A percentile compares a stretch with the other conserved stretches of the same genome.
These are phyloP conservation scores for Macrotus californicus DNA, from an alignment of 2,113 vertebrate species.

Conservation along the genomic window DNA sequence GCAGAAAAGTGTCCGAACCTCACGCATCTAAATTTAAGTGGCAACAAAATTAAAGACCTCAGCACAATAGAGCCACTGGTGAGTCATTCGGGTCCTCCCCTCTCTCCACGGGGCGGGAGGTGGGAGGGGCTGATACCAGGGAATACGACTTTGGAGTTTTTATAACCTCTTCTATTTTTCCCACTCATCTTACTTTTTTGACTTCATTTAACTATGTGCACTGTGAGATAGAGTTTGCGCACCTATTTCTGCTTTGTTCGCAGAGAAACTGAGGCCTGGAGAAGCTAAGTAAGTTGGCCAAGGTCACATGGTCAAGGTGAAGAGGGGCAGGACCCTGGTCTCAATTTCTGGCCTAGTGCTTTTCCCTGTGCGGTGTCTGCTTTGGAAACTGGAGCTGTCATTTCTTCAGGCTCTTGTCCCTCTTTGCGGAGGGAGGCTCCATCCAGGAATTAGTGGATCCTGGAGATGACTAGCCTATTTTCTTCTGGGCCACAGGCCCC, in stretches of 20 bases:
- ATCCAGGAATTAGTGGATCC: background rate
- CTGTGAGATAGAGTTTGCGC: background rate
- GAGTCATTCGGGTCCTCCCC: slow-evolving; percentile 65
- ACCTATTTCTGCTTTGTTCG: background rate
- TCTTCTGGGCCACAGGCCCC: background rate
- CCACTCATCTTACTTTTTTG: background rate
- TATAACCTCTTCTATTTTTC: background rate
- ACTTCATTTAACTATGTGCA: background rate
- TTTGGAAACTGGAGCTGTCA: background rate
- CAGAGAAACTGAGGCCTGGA: background rate
- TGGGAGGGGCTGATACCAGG: background rate
- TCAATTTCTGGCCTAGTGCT: background rate
- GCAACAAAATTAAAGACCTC: slow-evolving; percentile 99
- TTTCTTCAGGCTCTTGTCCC: background rate
- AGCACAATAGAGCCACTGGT: slow-evolving; percentile 99
- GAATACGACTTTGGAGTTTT: background rate
- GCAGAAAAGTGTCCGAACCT: slow-evolving; percentile 98
- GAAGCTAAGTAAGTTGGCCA: background rate
- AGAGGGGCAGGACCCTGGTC: background rate
- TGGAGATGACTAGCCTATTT: background rate
- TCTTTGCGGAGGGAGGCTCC: background rate
- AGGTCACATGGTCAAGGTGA: background rate
- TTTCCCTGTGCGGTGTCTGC: background rate
- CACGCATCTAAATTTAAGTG: slow-evolving; percentile 98
- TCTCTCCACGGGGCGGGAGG: background rate